A percentile compares a stretch with the other conserved stretches of the same genome.
phyloP scores from a whole-genome alignment of 2,797 vertebrate species.

The Cirrhinus mrigala region DNA sequence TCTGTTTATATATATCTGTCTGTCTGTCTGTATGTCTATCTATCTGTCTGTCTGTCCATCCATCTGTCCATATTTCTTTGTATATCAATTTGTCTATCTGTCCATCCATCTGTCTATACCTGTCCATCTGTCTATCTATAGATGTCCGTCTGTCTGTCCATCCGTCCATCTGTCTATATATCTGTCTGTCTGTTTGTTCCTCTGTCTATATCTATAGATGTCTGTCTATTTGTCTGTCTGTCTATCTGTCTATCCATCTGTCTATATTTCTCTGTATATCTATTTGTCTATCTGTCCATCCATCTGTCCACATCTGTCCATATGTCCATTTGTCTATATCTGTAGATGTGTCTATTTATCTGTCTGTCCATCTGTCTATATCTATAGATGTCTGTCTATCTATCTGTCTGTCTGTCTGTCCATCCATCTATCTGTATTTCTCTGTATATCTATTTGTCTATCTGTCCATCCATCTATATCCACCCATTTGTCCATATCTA shows the following conservation, averaged over 20 bases:
- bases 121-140: neutral
- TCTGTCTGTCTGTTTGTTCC: neutral
- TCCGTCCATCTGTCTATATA: neutral
- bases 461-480: neutral
- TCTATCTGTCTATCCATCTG: neutral
- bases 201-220: too few relatives aligned
- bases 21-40: neutral
- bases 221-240: neutral
- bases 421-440: too few relatives aligned
- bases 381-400: neutral
- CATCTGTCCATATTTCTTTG: too few relatives aligned
- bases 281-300: neutral
- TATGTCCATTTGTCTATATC: neutral
- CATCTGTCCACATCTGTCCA: too few relatives aligned
- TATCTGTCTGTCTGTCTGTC: neutral
- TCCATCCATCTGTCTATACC: neutral
- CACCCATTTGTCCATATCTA: neutral
- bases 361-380: neutral
- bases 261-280: too few relatives aligned
- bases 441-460: accelerated
- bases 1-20: neutral
- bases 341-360: neutral
- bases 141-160: neutral
- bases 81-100: neutral
- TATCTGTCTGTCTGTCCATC: neutral